Evolutionary conservation across 2,888 invertebrate genomes (phyloP).

Genomic region (Drosophila recens): DNA sequence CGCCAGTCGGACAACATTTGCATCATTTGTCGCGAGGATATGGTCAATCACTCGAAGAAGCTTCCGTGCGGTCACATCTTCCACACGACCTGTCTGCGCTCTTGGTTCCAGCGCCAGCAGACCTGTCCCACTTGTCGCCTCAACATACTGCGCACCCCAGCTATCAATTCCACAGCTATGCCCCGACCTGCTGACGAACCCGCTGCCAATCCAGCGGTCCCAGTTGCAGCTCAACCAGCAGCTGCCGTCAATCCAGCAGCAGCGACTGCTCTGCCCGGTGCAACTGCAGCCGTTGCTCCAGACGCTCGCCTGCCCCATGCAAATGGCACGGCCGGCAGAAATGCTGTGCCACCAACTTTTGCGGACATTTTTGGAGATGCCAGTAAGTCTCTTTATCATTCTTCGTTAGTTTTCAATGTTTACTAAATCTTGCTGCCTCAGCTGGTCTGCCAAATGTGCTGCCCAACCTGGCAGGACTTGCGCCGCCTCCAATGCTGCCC

Average conservation of each 20-base stretch:
- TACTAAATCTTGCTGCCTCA: constrained; percentile 10
- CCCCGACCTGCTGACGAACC: constrained; percentile 67
- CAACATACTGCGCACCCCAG: constrained; percentile 89
- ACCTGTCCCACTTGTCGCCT: constrained; percentile 99
- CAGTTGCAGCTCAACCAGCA: constrained; percentile 42
- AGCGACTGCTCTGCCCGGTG: constrained; percentile 25
- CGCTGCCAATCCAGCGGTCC: constrained; percentile 50
- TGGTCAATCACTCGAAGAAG: constrained; percentile 94
- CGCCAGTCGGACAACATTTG: constrained; percentile 98
- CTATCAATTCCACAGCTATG: constrained; percentile 75
- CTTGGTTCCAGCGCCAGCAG: constrained; percentile 99
- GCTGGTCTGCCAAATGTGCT: constrained; percentile 57
- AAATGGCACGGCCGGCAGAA: constrained; percentile 37
- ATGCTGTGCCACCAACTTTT: constrained; percentile 44
- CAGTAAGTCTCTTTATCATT: constrained; percentile 43
- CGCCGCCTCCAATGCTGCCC: constrained; percentile 79
- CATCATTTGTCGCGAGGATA: constrained; percentile 96
- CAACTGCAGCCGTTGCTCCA: constrained; percentile 22
- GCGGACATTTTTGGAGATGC: constrained; percentile 57
- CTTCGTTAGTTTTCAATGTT: too few species aligned
- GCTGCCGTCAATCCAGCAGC: constrained; percentile 29
- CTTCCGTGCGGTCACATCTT: constrained; percentile 99
- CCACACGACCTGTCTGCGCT: constrained; percentile 98
- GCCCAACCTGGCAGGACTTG: constrained; percentile 53
- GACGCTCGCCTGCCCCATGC: constrained; percentile 26